Percentiles rank a stretch among this genome's conserved stretches.
phyloP scores from a whole-genome alignment of 2,113 vertebrate genomes.

The Camelus bactrianus region DNA sequence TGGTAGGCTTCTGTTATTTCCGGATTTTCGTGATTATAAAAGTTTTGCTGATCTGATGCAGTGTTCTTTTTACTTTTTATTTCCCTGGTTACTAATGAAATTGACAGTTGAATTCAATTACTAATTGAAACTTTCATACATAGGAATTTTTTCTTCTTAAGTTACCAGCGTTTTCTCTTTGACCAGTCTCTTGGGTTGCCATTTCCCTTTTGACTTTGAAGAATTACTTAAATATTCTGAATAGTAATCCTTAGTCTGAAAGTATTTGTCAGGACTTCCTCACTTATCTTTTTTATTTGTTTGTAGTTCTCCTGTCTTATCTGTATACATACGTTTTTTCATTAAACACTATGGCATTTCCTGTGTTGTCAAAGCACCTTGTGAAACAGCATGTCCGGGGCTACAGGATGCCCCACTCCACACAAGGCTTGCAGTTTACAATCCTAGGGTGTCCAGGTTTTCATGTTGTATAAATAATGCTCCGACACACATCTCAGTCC shows the following conservation, averaged over 20 bases:
- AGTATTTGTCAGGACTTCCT: neutral
- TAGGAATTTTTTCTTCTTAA: neutral
- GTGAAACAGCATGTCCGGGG: neutral
- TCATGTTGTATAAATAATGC: neutral
- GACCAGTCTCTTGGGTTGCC: neutral
- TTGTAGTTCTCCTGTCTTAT: neutral
- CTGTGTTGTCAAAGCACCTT: neutral
- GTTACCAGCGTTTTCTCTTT: neutral
- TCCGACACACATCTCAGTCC: neutral
- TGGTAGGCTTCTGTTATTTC: neutral
- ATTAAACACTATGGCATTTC: neutral
- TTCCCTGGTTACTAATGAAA: neutral
- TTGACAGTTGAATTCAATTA: neutral
- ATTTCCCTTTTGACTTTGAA: neutral
- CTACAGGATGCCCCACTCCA: neutral
- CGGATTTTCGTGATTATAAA: accelerated
- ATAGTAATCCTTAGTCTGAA: neutral
- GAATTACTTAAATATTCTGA: neutral
- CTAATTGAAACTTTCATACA: neutral
- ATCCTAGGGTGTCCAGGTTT: neutral
- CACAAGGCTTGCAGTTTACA: neutral
- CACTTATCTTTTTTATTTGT: neutral
- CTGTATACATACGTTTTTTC: neutral
- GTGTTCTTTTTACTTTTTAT: neutral
- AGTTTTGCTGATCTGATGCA: neutral